Base-by-base conservation (phyloP, 2,113 vertebrate genomes). In the Cyrtonyx montezumae region DNA sequence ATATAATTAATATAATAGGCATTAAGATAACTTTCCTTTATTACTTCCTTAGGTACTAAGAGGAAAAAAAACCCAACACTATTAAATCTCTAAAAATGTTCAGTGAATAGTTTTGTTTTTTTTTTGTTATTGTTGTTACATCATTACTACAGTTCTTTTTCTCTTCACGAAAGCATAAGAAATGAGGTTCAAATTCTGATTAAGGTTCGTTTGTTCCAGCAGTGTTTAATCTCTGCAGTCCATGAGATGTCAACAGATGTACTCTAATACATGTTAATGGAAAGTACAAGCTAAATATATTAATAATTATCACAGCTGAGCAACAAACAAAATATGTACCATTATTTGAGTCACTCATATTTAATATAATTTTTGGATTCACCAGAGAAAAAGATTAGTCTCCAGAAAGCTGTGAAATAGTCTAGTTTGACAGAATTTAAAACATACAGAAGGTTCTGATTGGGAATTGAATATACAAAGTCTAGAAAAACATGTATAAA, bases 381-480 rank as follows among this genome's bases (percentile, higher is more conserved):
- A 32, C 26, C 87, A 78, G 70, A 93, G 79, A 48, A 87, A 48
- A 94, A 87, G 40, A 68, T 81, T 83, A 95, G 28, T 23, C 28
- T 90, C 63, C 49, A 93, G 58, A 86, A 96, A 93, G 51, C 62
- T 75, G 84, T 91, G 53, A 93, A 90, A 69, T 79, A 91, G 55
- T 90, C 95, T 90, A 65, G 91, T 90, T 91, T 91, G 84, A 74
- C 79, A 91, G 21, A 34, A 40, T 92, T 94, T 91, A 43, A 93
- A 85, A 91, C 28, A 77, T 18, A 19, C 58, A 79, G 61, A 23
- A 75, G 43, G 58, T 55, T 84, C 23, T 91, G 23, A 66, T 58
- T 79, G 68, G 67, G n/a, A 70, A 7, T 8, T 66, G 79, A 82
- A 63, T 55, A 53, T 40, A 79, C 25, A 49, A 82, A 88, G 15